Percentiles rank a stretch among this genome's conserved stretches.
These are phyloP conservation scores for Drosophila sucinea DNA, from an alignment of 1,140 invertebrate species.

Conservation along the genomic window DNA sequence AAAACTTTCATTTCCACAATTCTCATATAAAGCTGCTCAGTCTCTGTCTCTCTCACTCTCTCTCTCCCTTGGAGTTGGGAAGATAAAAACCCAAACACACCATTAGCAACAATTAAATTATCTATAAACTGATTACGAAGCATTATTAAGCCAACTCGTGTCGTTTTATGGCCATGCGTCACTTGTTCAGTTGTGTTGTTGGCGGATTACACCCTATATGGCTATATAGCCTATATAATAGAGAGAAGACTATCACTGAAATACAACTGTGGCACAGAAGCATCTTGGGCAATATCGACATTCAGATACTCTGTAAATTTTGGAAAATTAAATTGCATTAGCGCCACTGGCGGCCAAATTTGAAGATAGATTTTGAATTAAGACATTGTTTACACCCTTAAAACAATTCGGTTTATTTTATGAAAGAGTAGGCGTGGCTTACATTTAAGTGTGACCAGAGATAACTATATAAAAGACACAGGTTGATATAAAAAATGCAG, in stretches of 20 bases:
- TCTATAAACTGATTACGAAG: slow-evolving; percentile 69
- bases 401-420: too few species aligned
- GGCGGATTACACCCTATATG: slow-evolving; percentile 22
- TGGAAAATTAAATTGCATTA: too few species aligned
- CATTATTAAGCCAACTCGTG: slow-evolving; percentile 52
- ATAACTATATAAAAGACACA: too few species aligned
- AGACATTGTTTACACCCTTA: too few species aligned
- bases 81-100: slow-evolving; percentile 1
- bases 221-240: slow-evolving; percentile 3
- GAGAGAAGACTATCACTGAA: neutral
- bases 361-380: too few species aligned
- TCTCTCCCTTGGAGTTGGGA: neutral
- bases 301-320: neutral
- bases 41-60: neutral
- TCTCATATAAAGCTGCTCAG: neutral
- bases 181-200: slow-evolving; percentile 11
- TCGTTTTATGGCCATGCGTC: slow-evolving; percentile 32
- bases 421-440: too few species aligned
- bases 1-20: neutral
- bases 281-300: neutral
- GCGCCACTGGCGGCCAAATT: too few species aligned
- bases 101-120: slow-evolving; percentile 70
- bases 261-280: too few species aligned
- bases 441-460: too few species aligned
- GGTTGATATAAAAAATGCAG: too few species aligned